These are phyloP conservation scores for Epiperipatus broadwayi DNA, from an alignment of 2,888 invertebrate genomes.

Conservation along the genomic window DNA sequence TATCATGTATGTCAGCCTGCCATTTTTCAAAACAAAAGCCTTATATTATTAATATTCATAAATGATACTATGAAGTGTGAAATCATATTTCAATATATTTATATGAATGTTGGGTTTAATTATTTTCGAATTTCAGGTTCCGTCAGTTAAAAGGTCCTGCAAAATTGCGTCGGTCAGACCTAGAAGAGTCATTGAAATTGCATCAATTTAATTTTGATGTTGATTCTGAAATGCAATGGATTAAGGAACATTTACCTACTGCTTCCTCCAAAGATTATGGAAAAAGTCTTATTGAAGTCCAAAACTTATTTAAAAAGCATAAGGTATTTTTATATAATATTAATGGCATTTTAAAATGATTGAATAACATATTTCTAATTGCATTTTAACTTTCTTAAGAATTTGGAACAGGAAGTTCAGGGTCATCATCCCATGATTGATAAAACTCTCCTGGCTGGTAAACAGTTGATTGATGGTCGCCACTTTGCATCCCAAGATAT, in stretches of 20 bases:
- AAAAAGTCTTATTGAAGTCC: slow-evolving; percentile 72
- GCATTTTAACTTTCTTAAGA: slow-evolving; percentile 33
- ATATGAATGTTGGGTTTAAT: slow-evolving; percentile 12
- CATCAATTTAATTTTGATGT: slow-evolving; percentile 87
- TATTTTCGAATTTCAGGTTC: slow-evolving; percentile 31
- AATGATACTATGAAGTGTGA: too few species aligned
- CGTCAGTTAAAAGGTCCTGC: slow-evolving; percentile 52
- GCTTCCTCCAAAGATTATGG: slow-evolving; percentile 51
- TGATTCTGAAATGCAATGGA: slow-evolving; percentile 83
- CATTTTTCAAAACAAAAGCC: too few species aligned
- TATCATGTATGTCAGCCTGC: too few species aligned
- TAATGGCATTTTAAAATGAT: too few species aligned
- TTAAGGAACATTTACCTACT: slow-evolving; percentile 63
- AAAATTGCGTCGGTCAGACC: slow-evolving; percentile 44
- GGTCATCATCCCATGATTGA: slow-evolving; percentile 70
- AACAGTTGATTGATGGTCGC: slow-evolving; percentile 54
- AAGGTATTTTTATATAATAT: slow-evolving; percentile 30
- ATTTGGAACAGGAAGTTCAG: slow-evolving; percentile 67
- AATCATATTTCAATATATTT: too few species aligned
- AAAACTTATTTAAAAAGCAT: slow-evolving; percentile 77
- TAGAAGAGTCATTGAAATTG: slow-evolving; percentile 62
- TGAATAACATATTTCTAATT: too few species aligned
- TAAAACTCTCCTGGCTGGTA: too few species aligned
- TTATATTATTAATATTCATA: neutral
- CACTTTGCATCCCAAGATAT: slow-evolving; percentile 64